Conservation (phyloP, 2,888 invertebrate genomes). For the Lithophane semibrunnea region DNA sequence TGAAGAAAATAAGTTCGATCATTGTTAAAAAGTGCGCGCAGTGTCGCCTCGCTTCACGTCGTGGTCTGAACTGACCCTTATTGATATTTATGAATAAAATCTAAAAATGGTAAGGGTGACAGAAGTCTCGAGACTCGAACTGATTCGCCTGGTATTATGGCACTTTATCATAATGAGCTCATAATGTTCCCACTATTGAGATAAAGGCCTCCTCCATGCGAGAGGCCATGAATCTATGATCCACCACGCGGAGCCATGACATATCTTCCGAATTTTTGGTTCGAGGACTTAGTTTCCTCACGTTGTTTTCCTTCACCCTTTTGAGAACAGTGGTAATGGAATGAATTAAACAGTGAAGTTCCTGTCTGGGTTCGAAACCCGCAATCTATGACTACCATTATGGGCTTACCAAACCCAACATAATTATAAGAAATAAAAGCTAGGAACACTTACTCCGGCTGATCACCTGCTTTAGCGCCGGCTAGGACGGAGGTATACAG, state of each 20-base stretch:
- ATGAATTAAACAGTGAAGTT: not conserved
- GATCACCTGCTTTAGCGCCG: conserved; percentile 82
- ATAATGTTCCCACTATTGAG: too few species aligned
- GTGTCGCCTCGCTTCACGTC: too few species aligned
- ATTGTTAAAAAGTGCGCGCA: too few species aligned
- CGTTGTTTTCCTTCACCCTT: not conserved
- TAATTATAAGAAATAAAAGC: not conserved
- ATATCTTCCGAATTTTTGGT: not conserved
- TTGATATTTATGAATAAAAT: not conserved
- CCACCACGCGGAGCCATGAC: not conserved
- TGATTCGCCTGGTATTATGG: not conserved
- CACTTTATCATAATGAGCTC: not conserved
- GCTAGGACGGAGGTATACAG: conserved; percentile 87
- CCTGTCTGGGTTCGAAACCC: not conserved
- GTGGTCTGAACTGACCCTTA: not conserved
- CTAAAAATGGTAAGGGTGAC: not conserved
- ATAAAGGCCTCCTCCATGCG: not conserved
- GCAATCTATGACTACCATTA: too few species aligned
- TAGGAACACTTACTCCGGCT: conserved; percentile 77
- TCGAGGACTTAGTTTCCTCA: not conserved
- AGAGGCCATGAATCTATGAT: not conserved
- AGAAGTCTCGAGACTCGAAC: not conserved
- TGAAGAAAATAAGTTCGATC: too few species aligned
- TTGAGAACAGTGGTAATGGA: not conserved
- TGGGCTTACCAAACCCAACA: too few species aligned